phyloP scores from a whole-genome alignment of 2,888 invertebrate species.

The Epinotia demarniana region DNA sequence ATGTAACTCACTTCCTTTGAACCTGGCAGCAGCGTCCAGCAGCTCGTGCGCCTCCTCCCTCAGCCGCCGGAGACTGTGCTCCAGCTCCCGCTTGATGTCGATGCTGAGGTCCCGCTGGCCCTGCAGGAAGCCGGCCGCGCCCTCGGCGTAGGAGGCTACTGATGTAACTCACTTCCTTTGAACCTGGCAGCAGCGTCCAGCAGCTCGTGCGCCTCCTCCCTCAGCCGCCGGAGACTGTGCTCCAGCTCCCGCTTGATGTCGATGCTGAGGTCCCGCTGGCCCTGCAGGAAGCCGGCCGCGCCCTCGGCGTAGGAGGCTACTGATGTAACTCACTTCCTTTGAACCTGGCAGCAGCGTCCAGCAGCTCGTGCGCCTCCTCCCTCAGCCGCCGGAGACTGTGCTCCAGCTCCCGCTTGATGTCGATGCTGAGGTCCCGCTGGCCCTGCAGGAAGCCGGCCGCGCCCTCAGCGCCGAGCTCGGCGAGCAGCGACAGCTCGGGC shows the following conservation, averaged over 20 bases:
- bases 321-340: constrained; percentile 62
- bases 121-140: too few relatives aligned
- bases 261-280: constrained; percentile 78
- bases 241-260: constrained; percentile 85
- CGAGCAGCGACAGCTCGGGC: constrained; percentile 86
- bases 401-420: constrained; percentile 84
- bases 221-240: constrained; percentile 42
- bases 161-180: too few relatives aligned
- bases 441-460: constrained; percentile 83
- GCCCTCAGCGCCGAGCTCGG: constrained; percentile 86
- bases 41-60: too few relatives aligned
- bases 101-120: too few relatives aligned
- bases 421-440: constrained; percentile 80
- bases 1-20: too few relatives aligned
- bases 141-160: too few relatives aligned
- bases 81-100: too few relatives aligned
- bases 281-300: constrained; percentile 82
- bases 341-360: constrained; percentile 83
- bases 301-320: too few relatives aligned
- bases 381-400: constrained; percentile 43
- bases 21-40: too few relatives aligned
- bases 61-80: too few relatives aligned
- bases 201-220: constrained; percentile 88
- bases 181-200: constrained; percentile 83
- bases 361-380: constrained; percentile 88